A percentile compares a stretch with the other conserved stretches of the same genome.
Conservation (phyloP, 1,140 invertebrate genomes). For the Papilio polyxenes region DNA sequence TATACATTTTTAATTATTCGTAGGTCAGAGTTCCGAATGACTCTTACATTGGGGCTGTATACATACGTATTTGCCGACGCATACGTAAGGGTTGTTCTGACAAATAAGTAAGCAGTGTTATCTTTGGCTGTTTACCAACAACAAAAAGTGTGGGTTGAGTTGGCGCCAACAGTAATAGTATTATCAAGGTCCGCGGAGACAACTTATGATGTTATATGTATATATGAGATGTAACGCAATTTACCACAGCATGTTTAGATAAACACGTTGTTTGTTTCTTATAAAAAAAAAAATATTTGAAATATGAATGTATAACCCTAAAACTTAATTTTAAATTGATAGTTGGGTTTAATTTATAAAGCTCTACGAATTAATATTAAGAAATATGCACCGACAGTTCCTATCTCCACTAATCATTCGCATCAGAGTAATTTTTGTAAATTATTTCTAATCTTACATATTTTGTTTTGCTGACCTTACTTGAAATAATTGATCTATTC, state of each 20-base stretch:
- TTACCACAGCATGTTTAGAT: background rate
- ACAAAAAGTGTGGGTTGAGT: slow-evolving; percentile 23
- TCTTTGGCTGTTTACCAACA: slow-evolving; percentile 21
- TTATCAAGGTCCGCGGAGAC: slow-evolving; percentile 1
- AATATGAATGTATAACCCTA: background rate
- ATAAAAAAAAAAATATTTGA: background rate
- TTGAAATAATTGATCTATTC: background rate
- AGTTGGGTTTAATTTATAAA: no score
- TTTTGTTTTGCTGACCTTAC: background rate
- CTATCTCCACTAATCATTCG: background rate
- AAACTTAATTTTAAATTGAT: no score
- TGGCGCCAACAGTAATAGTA: slow-evolving; percentile 16
- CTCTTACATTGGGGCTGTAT: background rate
- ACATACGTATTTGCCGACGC: background rate
- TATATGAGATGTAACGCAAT: slow-evolving; percentile 16
- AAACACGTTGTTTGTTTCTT: background rate
- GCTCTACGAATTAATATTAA: no score
- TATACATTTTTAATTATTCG: background rate
- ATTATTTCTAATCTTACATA: background rate
- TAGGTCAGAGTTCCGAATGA: background rate
- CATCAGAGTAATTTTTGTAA: background rate
- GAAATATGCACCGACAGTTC: no score
- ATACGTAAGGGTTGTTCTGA: slow-evolving; percentile 1
- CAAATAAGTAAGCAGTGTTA: slow-evolving; percentile 8
- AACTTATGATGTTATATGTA: background rate